phyloP scores from a whole-genome alignment of 1,140 invertebrate genomes.

The Neotoxoptera formosana region DNA sequence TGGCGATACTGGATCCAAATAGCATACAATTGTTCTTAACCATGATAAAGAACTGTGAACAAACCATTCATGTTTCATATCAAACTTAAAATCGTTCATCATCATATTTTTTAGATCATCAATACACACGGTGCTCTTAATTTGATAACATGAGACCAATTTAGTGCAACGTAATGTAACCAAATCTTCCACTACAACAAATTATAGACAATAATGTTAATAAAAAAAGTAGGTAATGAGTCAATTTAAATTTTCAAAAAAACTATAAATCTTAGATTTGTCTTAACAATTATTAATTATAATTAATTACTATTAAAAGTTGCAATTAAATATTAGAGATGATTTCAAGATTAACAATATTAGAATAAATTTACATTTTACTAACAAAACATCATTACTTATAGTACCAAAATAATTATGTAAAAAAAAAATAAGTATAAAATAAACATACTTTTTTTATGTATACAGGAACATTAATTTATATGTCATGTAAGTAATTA shows the following conservation, averaged over 20 bases:
- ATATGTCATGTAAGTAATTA: too few relatives aligned
- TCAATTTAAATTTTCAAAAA: not conserved
- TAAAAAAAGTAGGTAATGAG: not conserved
- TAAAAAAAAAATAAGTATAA: too few relatives aligned
- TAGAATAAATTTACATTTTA: too few relatives aligned
- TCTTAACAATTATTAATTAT: not conserved
- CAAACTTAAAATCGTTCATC: constrained; percentile 47
- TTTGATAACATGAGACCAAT: not conserved
- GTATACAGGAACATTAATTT: too few relatives aligned
- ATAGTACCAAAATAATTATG: too few relatives aligned
- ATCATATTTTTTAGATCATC: constrained; percentile 24
- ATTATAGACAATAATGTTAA: not conserved
- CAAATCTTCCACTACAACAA: constrained; percentile 38
- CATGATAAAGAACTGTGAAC: constrained; percentile 15
- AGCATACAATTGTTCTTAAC: constrained; percentile 25
- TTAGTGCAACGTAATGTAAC: constrained; percentile 6
- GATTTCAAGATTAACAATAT: too few relatives aligned
- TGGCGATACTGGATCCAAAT: constrained; percentile 9
- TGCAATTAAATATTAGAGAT: too few relatives aligned
- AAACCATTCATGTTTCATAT: constrained; percentile 33
- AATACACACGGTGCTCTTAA: not conserved
- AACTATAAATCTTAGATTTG: not conserved
- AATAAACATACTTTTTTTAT: too few relatives aligned
- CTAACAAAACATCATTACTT: too few relatives aligned
- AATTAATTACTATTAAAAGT: too few relatives aligned